A percentile compares a stretch with the other conserved stretches of the same genome.
phyloP scores from a whole-genome alignment of 2,888 invertebrate genomes.

The Torymus tubicola region DNA sequence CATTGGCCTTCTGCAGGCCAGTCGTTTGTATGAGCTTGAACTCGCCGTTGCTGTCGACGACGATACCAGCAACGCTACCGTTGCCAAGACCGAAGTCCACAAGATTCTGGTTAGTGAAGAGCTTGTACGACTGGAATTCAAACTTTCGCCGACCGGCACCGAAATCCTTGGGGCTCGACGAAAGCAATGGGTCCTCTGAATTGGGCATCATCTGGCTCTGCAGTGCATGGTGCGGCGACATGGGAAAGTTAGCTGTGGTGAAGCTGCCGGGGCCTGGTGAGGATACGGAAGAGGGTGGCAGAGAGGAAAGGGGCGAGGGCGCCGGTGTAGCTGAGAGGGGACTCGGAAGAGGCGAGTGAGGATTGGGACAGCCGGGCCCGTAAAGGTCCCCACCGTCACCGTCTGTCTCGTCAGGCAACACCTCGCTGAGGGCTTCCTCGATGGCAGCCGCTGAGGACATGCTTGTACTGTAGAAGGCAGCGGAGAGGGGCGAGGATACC shows the following conservation, averaged over 20 bases:
- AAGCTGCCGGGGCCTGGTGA: constrained; percentile 72
- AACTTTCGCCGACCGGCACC: constrained; percentile 78
- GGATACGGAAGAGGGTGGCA: constrained; percentile 74
- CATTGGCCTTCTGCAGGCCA: constrained; percentile 75
- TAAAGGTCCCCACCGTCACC: constrained; percentile 79
- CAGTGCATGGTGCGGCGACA: constrained; percentile 78
- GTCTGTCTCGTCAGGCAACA: constrained; percentile 83
- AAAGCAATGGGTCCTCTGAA: constrained; percentile 89
- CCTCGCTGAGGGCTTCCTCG: constrained; percentile 90
- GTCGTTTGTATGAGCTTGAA: constrained; percentile 80
- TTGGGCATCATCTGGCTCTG: constrained; percentile 92
- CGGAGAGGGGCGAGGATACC: constrained; percentile 88
- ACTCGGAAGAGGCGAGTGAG: constrained; percentile 78
- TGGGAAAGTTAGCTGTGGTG: constrained; percentile 72
- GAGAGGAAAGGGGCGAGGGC: constrained; percentile 76
- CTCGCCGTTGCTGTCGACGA: constrained; percentile 81
- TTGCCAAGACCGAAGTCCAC: constrained; percentile 78
- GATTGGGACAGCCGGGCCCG: constrained; percentile 63
- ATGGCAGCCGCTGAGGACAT: constrained; percentile 93
- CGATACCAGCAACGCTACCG: constrained; percentile 79
- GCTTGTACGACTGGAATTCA: constrained; percentile 80
- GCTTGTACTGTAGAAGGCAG: constrained; percentile 89
- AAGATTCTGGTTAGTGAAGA: constrained; percentile 78
- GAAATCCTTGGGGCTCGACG: constrained; percentile 90
- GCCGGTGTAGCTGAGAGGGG: constrained; percentile 82